Percentiles rank a stretch among this genome's conserved stretches.
Conservation (phyloP, 1,140 invertebrate species). For the Magallana gigas region DNA sequence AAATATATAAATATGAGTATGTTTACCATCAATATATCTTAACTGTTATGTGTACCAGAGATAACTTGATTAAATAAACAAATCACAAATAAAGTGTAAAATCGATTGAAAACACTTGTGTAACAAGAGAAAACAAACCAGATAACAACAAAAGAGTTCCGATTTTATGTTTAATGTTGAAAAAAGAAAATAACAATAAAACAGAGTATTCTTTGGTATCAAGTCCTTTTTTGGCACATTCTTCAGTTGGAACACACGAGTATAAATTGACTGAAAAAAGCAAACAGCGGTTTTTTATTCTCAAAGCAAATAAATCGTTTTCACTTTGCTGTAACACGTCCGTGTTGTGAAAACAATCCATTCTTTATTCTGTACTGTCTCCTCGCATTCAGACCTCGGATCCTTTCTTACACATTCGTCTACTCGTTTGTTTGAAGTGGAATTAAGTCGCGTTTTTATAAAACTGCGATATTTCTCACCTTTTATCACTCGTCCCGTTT, state of each 20-base stretch:
- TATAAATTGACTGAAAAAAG: conserved; percentile 17
- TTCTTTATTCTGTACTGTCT: neutral
- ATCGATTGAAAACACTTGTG: no score
- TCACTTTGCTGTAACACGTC: neutral
- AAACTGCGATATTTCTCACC: conserved; percentile 29
- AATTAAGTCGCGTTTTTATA: conserved; percentile 25
- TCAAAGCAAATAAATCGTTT: conserved; percentile 10
- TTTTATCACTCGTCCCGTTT: conserved; percentile 11
- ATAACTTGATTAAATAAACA: no score
- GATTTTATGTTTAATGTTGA: neutral
- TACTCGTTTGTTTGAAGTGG: conserved; percentile 14
- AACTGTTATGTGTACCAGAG: no score
- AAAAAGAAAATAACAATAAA: conserved; percentile 2
- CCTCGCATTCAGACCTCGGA: neutral
- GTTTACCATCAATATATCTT: no score
- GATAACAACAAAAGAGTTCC: no score
- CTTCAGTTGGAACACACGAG: conserved; percentile 3
- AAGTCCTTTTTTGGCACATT: conserved; percentile 10
- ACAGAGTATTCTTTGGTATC: conserved; percentile 7
- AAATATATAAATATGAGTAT: no score
- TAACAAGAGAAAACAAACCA: no score
- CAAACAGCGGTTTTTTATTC: neutral
- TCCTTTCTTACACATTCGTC: neutral
- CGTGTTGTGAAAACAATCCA: conserved; percentile 3
- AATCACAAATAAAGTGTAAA: no score